Conservation (phyloP, 2,888 invertebrate species). For the Euplexia lucipara region DNA sequence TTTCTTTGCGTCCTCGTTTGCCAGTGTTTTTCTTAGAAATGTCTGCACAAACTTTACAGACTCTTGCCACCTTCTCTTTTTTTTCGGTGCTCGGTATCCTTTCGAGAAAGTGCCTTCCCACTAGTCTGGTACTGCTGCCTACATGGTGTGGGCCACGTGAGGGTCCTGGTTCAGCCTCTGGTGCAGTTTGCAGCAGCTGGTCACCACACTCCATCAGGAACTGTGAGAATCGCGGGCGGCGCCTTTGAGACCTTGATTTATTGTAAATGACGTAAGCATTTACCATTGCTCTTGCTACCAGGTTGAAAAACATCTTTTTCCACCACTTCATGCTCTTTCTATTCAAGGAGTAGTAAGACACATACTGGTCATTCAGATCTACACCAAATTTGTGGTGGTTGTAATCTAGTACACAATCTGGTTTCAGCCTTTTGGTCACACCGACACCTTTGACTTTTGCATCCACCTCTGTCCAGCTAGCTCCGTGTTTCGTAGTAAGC, state of each 20-base stretch:
- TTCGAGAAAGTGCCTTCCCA: slow-evolving; percentile 12
- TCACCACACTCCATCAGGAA: slow-evolving; percentile 4
- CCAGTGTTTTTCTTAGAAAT: slow-evolving; percentile 1
- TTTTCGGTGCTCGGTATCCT: slow-evolving; percentile 37
- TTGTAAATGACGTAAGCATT: slow-evolving; percentile 13
- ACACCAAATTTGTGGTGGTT: not conserved
- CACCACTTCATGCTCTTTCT: slow-evolving; percentile 43
- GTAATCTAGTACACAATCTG: slow-evolving; percentile 15
- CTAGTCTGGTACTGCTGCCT: not conserved
- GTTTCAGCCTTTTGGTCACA: slow-evolving; percentile 2
- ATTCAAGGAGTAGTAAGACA: slow-evolving; percentile 8
- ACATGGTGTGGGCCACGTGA: slow-evolving; percentile 6
- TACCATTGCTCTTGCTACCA: slow-evolving; percentile 19
- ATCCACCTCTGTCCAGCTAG: slow-evolving; percentile 42
- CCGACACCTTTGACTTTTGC: slow-evolving; percentile 10
- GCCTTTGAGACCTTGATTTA: not conserved
- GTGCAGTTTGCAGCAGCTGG: slow-evolving; percentile 1
- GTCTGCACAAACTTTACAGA: slow-evolving; percentile 27
- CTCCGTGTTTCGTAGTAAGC: slow-evolving; percentile 41
- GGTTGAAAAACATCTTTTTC: slow-evolving; percentile 51
- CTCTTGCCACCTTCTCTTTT: slow-evolving; percentile 36
- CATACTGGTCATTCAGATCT: slow-evolving; percentile 10
- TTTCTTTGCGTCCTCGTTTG: slow-evolving; percentile 8
- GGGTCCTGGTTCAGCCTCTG: slow-evolving; percentile 15
- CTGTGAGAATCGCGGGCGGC: slow-evolving; percentile 8